Conservation (phyloP, 2,113 vertebrate species). For the Hiodon alosoides region DNA sequence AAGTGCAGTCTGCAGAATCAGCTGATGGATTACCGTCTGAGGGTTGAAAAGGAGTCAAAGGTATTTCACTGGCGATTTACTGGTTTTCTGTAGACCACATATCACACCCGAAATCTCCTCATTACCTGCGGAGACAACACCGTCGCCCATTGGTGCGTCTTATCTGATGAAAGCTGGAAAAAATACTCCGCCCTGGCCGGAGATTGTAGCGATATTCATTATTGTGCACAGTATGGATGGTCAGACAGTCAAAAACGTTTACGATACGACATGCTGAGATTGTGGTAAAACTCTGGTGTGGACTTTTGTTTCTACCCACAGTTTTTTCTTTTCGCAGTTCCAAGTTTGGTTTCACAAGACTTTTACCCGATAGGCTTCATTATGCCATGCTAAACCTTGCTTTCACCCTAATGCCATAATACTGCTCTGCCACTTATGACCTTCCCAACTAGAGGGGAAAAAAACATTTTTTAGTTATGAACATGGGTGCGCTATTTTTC, state of each 20-base stretch:
- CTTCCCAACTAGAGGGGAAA: neutral
- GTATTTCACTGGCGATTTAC: constrained; percentile 45
- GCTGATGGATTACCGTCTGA: constrained; percentile 68
- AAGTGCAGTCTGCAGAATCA: constrained; percentile 69
- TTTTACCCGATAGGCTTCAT: too few species aligned
- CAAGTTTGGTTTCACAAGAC: too few species aligned
- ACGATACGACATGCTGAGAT: too few species aligned
- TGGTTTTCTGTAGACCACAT: neutral
- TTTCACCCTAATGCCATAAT: neutral
- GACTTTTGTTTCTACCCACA: neutral
- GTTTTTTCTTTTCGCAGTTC: neutral
- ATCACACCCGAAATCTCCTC: neutral
- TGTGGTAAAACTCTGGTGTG: too few species aligned
- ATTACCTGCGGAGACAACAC: neutral
- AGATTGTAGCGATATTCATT: too few species aligned
- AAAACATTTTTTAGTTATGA: neutral
- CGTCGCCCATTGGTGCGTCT: neutral
- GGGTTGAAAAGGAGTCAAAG: constrained; percentile 76
- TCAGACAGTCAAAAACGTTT: too few species aligned
- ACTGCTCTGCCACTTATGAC: neutral
- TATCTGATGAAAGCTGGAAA: too few species aligned
- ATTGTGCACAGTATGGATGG: too few species aligned
- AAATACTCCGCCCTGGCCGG: too few species aligned
- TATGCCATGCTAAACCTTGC: neutral
- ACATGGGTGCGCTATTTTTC: constrained; percentile 28